phyloP scores from a whole-genome alignment of 92 coral and sea anemone species.

The Pocillopora grandis region DNA sequence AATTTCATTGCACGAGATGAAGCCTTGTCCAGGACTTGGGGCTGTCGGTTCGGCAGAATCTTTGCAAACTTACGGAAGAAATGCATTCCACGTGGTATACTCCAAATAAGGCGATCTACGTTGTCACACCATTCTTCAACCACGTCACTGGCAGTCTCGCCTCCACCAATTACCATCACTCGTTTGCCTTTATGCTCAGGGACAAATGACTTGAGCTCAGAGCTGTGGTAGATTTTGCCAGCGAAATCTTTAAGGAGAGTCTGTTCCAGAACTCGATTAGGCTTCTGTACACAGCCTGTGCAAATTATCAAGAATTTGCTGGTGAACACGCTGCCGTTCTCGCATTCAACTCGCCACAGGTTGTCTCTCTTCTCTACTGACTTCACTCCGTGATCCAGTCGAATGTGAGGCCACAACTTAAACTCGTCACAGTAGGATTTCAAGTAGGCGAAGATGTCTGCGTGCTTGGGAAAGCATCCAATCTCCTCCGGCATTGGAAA shows the following conservation, averaged over 20 bases:
- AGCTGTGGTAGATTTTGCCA: slow-evolving; percentile 70
- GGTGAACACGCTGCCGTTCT: slow-evolving; percentile 50
- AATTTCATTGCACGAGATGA: slow-evolving; percentile 63
- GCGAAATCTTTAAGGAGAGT: slow-evolving; percentile 55
- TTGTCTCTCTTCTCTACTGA: slow-evolving; percentile 51
- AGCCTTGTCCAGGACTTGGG: slow-evolving; percentile 82
- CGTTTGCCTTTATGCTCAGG: slow-evolving; percentile 64
- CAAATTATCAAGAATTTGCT: slow-evolving; percentile 63
- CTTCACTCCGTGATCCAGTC: slow-evolving; percentile 54
- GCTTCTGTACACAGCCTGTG: slow-evolving; percentile 58
- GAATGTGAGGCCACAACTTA: slow-evolving; percentile 61
- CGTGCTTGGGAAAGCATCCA: slow-evolving; percentile 78
- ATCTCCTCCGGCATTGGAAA: slow-evolving; percentile 83
- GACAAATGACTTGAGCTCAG: slow-evolving; percentile 61
- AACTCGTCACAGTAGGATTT: slow-evolving; percentile 71
- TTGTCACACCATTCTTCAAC: slow-evolving; percentile 76
- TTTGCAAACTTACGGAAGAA: slow-evolving; percentile 83
- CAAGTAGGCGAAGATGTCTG: slow-evolving; percentile 62
- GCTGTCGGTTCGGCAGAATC: slow-evolving; percentile 71
- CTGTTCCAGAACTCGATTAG: slow-evolving; percentile 63
- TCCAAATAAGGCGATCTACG: slow-evolving; percentile 71
- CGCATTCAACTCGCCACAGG: slow-evolving; percentile 63
- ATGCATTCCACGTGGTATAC: slow-evolving; percentile 85
- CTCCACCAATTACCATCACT: slow-evolving; percentile 77
- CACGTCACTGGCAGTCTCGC: slow-evolving; percentile 80